Conservation (phyloP, 2,113 vertebrate species). For the Cebidichthys violaceus region DNA sequence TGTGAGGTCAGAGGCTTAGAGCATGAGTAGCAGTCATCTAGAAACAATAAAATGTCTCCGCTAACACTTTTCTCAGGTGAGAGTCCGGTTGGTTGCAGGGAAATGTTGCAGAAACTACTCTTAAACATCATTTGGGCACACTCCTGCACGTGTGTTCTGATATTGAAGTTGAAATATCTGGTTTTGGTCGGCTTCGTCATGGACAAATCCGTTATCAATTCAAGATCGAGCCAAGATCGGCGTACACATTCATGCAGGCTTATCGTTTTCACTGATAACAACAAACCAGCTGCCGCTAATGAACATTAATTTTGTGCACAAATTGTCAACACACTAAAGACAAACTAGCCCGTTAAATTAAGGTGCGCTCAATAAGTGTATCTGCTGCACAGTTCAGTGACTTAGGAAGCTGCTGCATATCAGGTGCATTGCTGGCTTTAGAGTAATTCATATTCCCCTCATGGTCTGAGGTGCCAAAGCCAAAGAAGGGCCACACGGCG, state of each 20-base stretch:
- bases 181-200: not conserved
- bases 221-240: not conserved
- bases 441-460: not conserved
- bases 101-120: conserved; percentile 6
- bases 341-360: no score
- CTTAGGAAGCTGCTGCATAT: not conserved
- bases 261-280: not conserved
- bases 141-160: not conserved
- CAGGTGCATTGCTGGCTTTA: not conserved
- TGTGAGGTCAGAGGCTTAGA: conserved; percentile 27
- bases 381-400: not conserved
- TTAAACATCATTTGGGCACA: not conserved
- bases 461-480: not conserved
- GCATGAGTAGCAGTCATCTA: conserved; percentile 23
- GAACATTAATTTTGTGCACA: not conserved
- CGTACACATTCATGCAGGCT: not conserved
- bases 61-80: not conserved
- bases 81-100: not conserved
- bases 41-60: conserved; percentile 23
- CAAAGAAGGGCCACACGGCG: not conserved
- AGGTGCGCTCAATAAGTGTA: not conserved
- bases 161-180: no score
- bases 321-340: not conserved
- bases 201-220: not conserved
- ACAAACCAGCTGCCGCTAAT: not conserved